Evolutionary conservation across 1,140 invertebrate genomes (phyloP).

Genomic region (Anthonomus grandis): DNA sequence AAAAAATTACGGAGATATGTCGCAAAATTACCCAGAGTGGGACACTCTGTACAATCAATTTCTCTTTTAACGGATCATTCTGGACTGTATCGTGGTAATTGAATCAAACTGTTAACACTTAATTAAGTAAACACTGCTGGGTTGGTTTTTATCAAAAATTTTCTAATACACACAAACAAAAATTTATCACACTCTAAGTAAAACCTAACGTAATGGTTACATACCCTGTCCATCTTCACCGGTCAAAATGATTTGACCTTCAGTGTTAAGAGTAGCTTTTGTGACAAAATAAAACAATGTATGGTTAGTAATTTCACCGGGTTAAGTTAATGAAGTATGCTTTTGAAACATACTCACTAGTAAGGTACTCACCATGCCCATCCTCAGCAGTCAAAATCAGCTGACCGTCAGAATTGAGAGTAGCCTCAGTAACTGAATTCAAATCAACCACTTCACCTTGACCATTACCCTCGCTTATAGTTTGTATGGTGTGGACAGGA

Average conservation of each 20-base stretch:
- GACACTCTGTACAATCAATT: too few species aligned
- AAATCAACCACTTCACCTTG: constrained; percentile 77
- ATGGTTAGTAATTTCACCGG: not conserved
- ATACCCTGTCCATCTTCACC: constrained; percentile 88
- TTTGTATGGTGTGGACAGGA: constrained; percentile 75
- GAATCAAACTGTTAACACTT: too few species aligned
- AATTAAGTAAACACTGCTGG: not conserved
- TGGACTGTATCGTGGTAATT: too few species aligned
- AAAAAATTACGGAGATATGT: too few species aligned
- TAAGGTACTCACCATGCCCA: constrained; percentile 72
- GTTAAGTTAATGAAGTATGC: too few species aligned
- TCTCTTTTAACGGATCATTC: too few species aligned
- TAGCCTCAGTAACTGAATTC: constrained; percentile 82
- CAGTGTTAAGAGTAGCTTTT: constrained; percentile 80
- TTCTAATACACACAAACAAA: too few species aligned
- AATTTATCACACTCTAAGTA: not conserved
- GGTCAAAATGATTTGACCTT: constrained; percentile 90
- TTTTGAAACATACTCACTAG: not conserved
- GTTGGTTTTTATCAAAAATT: too few species aligned
- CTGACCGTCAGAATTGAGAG: constrained; percentile 86
- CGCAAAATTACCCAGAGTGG: too few species aligned
- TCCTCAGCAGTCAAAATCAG: constrained; percentile 93
- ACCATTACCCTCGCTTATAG: constrained; percentile 64
- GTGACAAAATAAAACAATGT: constrained; percentile 61
- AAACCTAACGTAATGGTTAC: too few species aligned